Evolutionary conservation across 1,140 invertebrate genomes (phyloP).

Genomic region (Tetragonula clypearis): DNA sequence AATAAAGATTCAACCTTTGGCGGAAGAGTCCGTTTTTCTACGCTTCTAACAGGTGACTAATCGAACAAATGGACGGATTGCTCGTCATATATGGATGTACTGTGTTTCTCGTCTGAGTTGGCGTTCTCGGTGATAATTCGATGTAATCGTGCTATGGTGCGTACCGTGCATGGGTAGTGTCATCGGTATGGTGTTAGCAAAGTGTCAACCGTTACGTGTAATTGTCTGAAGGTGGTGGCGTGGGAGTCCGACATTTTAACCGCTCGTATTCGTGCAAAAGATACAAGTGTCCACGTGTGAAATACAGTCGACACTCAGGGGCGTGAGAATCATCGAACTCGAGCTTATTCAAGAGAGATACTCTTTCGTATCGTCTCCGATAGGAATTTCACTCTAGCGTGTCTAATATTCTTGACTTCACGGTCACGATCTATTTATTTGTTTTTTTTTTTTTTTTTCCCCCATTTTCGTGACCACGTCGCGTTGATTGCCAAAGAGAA

Average conservation of each 20-base stretch:
- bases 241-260: conserved; percentile 57
- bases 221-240: conserved; percentile 45
- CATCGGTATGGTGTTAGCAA: conserved; percentile 29
- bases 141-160: conserved; percentile 21
- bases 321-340: conserved; percentile 18
- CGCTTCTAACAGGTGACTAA: conserved; percentile 36
- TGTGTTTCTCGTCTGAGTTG: conserved; percentile 24
- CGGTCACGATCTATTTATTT: conserved; percentile 59
- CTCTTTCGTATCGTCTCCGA: not conserved
- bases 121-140: conserved; percentile 22
- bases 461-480: conserved; percentile 40
- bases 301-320: conserved; percentile 45
- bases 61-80: conserved; percentile 28
- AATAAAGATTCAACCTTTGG: not conserved
- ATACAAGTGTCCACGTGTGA: conserved; percentile 57
- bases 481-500: conserved; percentile 30
- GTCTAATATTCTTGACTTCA: conserved; percentile 41
- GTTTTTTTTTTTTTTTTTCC: too few relatives aligned
- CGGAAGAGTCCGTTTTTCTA: not conserved
- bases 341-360: conserved; percentile 15
- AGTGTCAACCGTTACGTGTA: conserved; percentile 48
- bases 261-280: conserved; percentile 40
- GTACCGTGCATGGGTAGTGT: conserved; percentile 13
- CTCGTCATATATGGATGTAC: conserved; percentile 16
- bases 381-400: conserved; percentile 5